These are phyloP conservation scores for Gymnoscelis rufifasciata DNA, from an alignment of 2,888 invertebrate genomes.

Conservation along the genomic window DNA sequence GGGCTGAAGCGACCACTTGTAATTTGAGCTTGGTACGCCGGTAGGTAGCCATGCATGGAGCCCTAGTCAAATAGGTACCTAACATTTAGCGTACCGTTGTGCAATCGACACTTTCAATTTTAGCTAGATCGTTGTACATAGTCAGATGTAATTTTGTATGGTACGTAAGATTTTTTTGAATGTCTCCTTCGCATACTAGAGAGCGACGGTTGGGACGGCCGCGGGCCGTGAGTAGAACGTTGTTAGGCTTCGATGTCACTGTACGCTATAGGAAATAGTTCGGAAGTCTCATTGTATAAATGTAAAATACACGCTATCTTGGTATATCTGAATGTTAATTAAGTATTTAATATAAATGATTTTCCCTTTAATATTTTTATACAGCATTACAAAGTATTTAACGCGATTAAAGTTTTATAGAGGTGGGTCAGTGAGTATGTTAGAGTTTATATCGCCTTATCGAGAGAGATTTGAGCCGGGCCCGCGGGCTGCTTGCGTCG, in stretches of 20 bases:
- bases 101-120: constrained; percentile 52
- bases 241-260: constrained; percentile 74
- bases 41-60: constrained; percentile 66
- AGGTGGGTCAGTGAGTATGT: constrained; percentile 69
- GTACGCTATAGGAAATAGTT: constrained; percentile 69
- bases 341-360: constrained; percentile 69
- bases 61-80: constrained; percentile 65
- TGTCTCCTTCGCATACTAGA: constrained; percentile 74
- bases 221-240: constrained; percentile 74
- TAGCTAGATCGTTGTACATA: constrained; percentile 72
- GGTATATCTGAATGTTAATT: constrained; percentile 70
- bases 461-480: constrained; percentile 75
- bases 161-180: constrained; percentile 71
- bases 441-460: constrained; percentile 77
- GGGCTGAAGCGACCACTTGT: constrained; percentile 27
- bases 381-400: constrained; percentile 76
- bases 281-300: constrained; percentile 75
- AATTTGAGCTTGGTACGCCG: constrained; percentile 58
- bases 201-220: constrained; percentile 63
- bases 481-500: constrained; percentile 62
- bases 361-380: constrained; percentile 79
- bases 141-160: constrained; percentile 75
- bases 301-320: constrained; percentile 76
- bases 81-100: constrained; percentile 59
- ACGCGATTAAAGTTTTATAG: constrained; percentile 77